phyloP scores from a whole-genome alignment of 2,797 vertebrate genomes.

The Oreortyx pictus region DNA sequence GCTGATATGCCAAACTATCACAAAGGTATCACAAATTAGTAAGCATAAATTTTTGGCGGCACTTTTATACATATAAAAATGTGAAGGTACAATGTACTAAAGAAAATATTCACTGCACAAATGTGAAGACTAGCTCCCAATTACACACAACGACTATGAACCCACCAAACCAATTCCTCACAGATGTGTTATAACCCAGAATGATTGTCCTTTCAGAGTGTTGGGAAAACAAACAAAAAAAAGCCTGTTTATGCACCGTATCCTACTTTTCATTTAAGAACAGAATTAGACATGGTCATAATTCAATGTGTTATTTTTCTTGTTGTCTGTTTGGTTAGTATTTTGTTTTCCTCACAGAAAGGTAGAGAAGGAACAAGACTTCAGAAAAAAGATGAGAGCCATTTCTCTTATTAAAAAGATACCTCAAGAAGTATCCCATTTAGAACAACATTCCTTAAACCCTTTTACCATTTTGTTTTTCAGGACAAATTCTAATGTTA shows the following conservation, averaged over 20 bases:
- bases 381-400: not conserved
- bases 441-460: not conserved
- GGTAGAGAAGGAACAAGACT: too few relatives aligned
- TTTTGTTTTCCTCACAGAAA: not conserved
- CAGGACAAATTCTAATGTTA: not conserved
- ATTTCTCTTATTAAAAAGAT: not conserved
- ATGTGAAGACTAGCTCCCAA: not conserved
- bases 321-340: not conserved
- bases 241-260: not conserved
- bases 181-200: rapidly evolving
- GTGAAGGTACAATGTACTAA: not conserved
- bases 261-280: not conserved
- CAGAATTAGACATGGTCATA: not conserved
- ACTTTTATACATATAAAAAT: not conserved
- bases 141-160: not conserved
- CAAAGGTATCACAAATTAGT: constrained; percentile 31
- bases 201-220: not conserved
- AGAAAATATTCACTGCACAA: not conserved
- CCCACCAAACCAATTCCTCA: not conserved
- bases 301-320: not conserved
- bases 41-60: not conserved
- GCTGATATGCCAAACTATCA: constrained; percentile 94
- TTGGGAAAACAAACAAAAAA: not conserved
- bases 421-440: not conserved
- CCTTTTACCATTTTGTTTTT: not conserved